Evolutionary conservation across 2,888 invertebrate genomes (phyloP).

Genomic region (Sthenelais limicola): DNA sequence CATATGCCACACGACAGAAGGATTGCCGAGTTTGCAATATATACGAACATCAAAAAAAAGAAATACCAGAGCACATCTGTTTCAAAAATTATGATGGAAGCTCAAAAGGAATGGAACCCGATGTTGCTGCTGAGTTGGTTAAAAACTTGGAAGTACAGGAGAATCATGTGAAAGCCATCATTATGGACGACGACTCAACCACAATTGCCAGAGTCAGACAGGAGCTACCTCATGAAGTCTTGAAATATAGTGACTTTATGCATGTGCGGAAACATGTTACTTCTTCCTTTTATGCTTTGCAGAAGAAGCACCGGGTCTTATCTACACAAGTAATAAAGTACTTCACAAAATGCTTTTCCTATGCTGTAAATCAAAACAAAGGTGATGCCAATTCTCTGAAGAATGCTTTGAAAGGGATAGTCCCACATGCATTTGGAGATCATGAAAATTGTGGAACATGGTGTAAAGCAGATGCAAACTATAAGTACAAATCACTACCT

Average conservation of each 20-base stretch:
- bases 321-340: not conserved
- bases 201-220: too few relatives aligned
- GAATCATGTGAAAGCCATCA: too few relatives aligned
- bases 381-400: not conserved
- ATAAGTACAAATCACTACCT: conserved; percentile 9
- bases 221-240: too few relatives aligned
- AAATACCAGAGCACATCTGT: too few relatives aligned
- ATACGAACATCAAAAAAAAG: too few relatives aligned
- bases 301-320: not conserved
- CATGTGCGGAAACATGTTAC: conserved; percentile 3
- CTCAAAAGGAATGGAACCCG: too few relatives aligned
- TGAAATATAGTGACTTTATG: too few relatives aligned
- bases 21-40: conserved; percentile 16
- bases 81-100: too few relatives aligned
- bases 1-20: too few relatives aligned
- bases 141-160: too few relatives aligned
- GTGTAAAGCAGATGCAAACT: not conserved
- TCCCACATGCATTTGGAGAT: conserved; percentile 29
- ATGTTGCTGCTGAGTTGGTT: conserved; percentile 16
- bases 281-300: conserved; percentile 2
- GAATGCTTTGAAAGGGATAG: not conserved
- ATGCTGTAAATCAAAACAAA: conserved; percentile 35
- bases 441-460: conserved; percentile 20
- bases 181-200: too few relatives aligned
- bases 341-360: not conserved